Base-by-base conservation (phyloP, 2,797 vertebrate species). In the Sebastes reedi region DNA sequence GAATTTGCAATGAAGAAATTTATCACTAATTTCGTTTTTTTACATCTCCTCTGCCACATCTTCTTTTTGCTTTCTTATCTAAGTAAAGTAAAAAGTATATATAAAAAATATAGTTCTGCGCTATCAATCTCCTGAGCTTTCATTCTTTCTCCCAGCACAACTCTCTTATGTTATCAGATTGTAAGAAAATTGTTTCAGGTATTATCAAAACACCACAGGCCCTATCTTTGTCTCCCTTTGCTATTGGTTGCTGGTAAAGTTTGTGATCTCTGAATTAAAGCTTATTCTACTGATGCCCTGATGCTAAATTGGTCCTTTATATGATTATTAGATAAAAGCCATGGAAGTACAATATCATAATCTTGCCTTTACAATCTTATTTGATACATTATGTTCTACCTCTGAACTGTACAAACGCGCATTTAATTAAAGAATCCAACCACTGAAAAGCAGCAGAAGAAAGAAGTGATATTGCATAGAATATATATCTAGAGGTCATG, bases 91-190 rank as follows among this genome's bases (percentile, higher is more conserved):
- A 46, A 46, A 64, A 64, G 36, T 22, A 8, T 50, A 18, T 50
- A 20, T n/a, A 42, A 25, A 42, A 72, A 54, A 42, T 18, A 69
- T 6, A 24, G 10, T 39, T 50, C 42, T 10, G 10, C 9, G 7
- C 30, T 20, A 52, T 82, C 69, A 82, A 13, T 81, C 75, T 66
- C 60, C 30, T 25, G 64, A 75, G 52, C 61, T 66, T 42, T 75
- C 50, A 69, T 32, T 70, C 14, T 39, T 54, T 32, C 5, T n/a
- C 29, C 27, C 32, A 34, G 59, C 62, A 79, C 54, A 68, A 8
- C 42, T 77, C 46, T 50, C 42, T 64, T 30, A 68, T 8, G 20
- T 64, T 81, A 86, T 89, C 79, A 81, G 77, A 89, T 80, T 52
- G 62, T n/a, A 12, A 42, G 61, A 64, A 85, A 72, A 74, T 72